These are phyloP conservation scores for Pagrus major DNA, from an alignment of 2,113 vertebrate species.

Conservation along the genomic window DNA sequence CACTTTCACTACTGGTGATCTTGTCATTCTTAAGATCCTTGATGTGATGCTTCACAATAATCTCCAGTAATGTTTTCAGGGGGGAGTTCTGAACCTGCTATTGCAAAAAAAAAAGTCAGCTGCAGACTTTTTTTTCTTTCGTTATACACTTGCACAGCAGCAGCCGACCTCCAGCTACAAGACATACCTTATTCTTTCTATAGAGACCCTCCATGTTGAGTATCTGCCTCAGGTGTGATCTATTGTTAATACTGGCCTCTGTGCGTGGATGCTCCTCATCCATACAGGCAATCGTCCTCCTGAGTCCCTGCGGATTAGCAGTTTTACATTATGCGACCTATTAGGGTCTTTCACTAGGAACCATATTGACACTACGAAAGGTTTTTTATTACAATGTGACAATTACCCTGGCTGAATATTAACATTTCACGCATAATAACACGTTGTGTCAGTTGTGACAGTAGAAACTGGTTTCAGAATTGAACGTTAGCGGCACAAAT, in stretches of 20 bases:
- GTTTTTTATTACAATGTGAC: not conserved
- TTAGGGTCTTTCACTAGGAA: not conserved
- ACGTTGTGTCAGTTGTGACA: no score
- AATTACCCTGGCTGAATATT: no score
- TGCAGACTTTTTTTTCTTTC: not conserved
- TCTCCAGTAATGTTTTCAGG: slow-evolving; percentile 92
- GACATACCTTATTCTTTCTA: slow-evolving; percentile 90
- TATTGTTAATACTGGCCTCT: slow-evolving; percentile 90
- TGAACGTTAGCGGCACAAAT: not conserved
- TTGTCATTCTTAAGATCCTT: slow-evolving; percentile 72
- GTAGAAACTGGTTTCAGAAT: not conserved
- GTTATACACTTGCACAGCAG: not conserved
- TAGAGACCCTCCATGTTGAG: slow-evolving; percentile 91
- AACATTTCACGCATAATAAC: not conserved
- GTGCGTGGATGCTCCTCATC: slow-evolving; percentile 92
- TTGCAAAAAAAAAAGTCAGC: slow-evolving; percentile 16
- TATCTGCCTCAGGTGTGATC: slow-evolving; percentile 87
- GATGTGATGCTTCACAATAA: slow-evolving; percentile 90
- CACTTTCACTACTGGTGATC: slow-evolving; percentile 15
- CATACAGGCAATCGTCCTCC: slow-evolving; percentile 90
- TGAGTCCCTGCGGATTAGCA: slow-evolving; percentile 87
- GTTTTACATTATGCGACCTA: not conserved
- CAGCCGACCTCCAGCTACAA: not conserved
- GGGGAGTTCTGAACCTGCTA: slow-evolving; percentile 80
- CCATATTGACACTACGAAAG: not conserved